Conservation (phyloP, 1,140 invertebrate species). For the Bursaphelenchus mucronatus region DNA sequence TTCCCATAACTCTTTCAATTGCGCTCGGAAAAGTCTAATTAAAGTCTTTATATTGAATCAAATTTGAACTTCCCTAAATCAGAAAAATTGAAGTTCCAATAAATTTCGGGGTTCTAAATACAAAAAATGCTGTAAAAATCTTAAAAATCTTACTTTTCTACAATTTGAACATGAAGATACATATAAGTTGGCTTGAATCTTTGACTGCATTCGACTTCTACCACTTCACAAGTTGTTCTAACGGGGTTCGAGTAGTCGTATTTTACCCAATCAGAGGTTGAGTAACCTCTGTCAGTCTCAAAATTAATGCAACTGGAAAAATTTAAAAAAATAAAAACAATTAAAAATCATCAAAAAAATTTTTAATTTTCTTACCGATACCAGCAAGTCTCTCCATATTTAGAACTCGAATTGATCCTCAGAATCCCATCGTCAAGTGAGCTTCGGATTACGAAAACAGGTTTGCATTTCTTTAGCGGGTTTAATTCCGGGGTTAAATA, state of each 20-base stretch:
- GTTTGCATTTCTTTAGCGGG: neutral
- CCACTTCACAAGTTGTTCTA: conserved; percentile 2
- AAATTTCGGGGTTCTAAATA: too few relatives aligned
- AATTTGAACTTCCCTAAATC: too few relatives aligned
- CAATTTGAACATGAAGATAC: conserved; percentile 11
- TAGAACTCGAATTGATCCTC: neutral
- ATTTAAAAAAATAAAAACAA: too few relatives aligned
- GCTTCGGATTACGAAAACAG: neutral
- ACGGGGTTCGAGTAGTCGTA: too few relatives aligned
- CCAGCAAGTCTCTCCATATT: neutral
- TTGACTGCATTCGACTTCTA: conserved; percentile 5
- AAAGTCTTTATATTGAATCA: too few relatives aligned
- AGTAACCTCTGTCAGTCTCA: neutral
- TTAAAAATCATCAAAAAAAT: too few relatives aligned
- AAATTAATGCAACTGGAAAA: neutral
- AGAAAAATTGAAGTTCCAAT: too few relatives aligned
- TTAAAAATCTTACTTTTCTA: neutral
- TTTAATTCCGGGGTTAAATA: neutral
- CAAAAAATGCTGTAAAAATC: too few relatives aligned
- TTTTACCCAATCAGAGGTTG: too few relatives aligned
- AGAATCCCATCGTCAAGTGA: neutral
- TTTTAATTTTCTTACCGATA: conserved; percentile 13
- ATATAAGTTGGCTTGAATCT: neutral
- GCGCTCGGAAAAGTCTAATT: too few relatives aligned
- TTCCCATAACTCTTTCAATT: neutral